Percentiles rank a stretch among this genome's conserved stretches.
These are phyloP conservation scores for Gnathonemus echidnorhynchus DNA, from an alignment of 2,113 vertebrate genomes.

Conservation along the genomic window DNA sequence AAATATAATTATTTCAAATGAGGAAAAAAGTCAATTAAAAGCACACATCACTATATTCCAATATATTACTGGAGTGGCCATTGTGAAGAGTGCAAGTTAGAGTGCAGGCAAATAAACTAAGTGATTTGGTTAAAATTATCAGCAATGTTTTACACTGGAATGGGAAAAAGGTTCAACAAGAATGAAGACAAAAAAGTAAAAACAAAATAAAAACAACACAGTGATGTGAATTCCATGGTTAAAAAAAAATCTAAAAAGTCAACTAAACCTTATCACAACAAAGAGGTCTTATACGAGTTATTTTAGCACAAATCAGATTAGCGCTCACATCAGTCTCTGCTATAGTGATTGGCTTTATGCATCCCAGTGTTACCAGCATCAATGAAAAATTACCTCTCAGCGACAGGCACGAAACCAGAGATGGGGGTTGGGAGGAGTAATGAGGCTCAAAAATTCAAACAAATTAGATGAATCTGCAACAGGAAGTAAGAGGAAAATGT, in stretches of 20 bases:
- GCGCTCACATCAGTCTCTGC: conserved; percentile 13
- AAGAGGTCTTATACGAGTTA: conserved; percentile 2
- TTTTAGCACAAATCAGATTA: conserved; percentile 12
- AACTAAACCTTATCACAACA: background rate
- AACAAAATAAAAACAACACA: background rate
- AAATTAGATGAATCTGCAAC: conserved; percentile 22
- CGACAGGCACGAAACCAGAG: background rate
- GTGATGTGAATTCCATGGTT: background rate
- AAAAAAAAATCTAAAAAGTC: background rate
- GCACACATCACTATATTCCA: background rate
- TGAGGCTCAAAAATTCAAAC: conserved; percentile 1
- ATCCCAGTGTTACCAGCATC: background rate
- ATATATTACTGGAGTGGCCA: background rate
- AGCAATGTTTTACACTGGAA: background rate
- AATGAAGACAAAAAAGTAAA: background rate
- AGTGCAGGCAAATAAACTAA: background rate
- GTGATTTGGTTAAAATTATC: background rate
- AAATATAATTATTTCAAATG: background rate
- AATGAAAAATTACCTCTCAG: conserved; percentile 10
- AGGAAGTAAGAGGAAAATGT: conserved; percentile 52
- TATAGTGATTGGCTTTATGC: background rate
- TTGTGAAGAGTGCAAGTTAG: background rate
- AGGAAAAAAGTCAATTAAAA: background rate
- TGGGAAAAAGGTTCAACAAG: background rate
- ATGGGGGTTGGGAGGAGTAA: conserved; percentile 1